Base-by-base conservation (phyloP, 2,888 invertebrate species). In the Drosophila histrio region DNA sequence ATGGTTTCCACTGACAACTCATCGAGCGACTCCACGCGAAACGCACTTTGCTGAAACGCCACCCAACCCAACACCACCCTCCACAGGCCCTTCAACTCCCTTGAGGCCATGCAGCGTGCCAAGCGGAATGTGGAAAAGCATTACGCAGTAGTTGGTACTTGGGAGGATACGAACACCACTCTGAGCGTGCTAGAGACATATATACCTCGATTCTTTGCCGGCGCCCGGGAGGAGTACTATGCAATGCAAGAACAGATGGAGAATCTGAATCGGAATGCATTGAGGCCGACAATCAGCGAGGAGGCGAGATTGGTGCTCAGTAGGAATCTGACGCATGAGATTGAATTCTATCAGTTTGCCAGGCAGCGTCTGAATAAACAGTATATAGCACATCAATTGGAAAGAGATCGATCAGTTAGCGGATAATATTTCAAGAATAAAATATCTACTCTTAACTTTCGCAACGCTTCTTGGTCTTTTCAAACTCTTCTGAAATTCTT, bases 301-400 rank as follows among this genome's bases (percentile, higher is more conserved):
- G 94, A 95, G 81, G 94, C 96, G 4, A 96, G 97, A 88, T 94
- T 96, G 21, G 93, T 97, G 34, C 95, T 97, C 2, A 93, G 96
- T 72, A 94, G 93, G 41, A 97, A 97, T 92, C 96, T 97, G 90
- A 97, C 97, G 0, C 93, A 95, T 50, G 97, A 97, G 92, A 96
- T 97, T 7, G 97, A 97, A 87, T 97, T 97, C 91, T 97, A 97
- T 91, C 95, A 97, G 88, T 97, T 97, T 91, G 96, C 96, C 90
- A 95, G 94, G 81, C 97, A 97, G 89, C 93, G 97, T 81, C 93
- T 97, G 15, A 95, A 97, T 88, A 93, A 94, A 89, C 97, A 97
- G 87, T 93, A 95, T 61, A 92, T 95, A 66, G 96, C 97, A 0
- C 91, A 96, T 0, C 93, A 94, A 36, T 41, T 77, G 69, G 66